Conservation (phyloP, 2,113 vertebrate species). For the Crotalus viridis region DNA sequence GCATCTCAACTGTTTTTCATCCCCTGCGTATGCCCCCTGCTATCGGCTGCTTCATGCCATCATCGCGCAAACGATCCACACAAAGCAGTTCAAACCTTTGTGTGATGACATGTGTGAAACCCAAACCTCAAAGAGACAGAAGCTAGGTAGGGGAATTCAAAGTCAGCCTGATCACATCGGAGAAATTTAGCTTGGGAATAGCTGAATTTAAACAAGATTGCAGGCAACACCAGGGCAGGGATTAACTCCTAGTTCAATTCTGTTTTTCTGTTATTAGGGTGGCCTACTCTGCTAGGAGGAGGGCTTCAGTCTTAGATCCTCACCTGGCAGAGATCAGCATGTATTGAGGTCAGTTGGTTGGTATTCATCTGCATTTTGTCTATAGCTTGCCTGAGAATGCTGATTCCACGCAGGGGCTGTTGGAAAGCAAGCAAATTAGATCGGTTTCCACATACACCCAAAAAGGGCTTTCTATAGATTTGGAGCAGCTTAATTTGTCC, state of each 20-base stretch:
- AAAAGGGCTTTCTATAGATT: not conserved
- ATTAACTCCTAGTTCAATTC: not conserved
- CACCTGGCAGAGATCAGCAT: slow-evolving; percentile 98
- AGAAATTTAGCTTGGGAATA: not conserved
- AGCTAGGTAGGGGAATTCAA: not conserved
- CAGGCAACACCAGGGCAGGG: not conserved
- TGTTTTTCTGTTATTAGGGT: not conserved
- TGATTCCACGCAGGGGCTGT: slow-evolving; percentile 95
- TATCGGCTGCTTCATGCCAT: not conserved
- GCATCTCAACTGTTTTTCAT: not conserved
- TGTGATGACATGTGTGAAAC: not conserved
- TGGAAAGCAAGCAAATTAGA: slow-evolving; percentile 75
- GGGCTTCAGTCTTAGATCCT: slow-evolving; percentile 29
- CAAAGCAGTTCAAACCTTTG: not conserved
- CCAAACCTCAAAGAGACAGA: not conserved
- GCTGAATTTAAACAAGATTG: not conserved
- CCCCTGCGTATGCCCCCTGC: not conserved
- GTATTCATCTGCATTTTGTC: slow-evolving; percentile 99
- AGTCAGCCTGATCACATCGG: not conserved
- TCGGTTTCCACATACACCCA: slow-evolving; percentile 60
- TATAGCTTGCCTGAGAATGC: slow-evolving; percentile 97
- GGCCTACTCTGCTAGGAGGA: not conserved
- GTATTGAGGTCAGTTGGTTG: slow-evolving; percentile 99
- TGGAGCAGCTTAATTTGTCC: not conserved
- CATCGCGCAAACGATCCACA: not conserved